Base-by-base conservation (phyloP, 92 coral and sea anemone species). In the Porites rus region DNA sequence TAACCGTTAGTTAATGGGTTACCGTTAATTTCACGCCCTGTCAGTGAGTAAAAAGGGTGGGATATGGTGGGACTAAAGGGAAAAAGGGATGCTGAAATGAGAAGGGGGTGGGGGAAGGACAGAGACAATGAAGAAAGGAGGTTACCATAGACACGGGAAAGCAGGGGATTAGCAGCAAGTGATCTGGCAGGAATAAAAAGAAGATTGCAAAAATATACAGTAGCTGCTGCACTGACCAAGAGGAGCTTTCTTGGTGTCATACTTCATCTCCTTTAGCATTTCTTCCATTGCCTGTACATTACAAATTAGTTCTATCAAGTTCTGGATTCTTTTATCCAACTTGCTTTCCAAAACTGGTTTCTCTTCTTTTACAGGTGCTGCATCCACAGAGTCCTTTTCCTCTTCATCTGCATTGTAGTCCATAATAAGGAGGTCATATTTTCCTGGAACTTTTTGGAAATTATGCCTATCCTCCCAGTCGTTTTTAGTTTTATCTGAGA, bases 201-300 rank as follows among this genome's bases (percentile, higher is more conserved):
- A 56, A 56, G 16, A 56, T 10, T 56, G 17, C 11, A 56, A 56
- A 10, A 56, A 10, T 54, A 14, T 56, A 14, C 60, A 9, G 11
- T 56, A 71, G 9, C 7, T 60, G 3, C 21, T 11, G 10, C 8
- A 72, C 91, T 86, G 64, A 97, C 99, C 99, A 60, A 97, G 93
- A 12, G 99, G 99, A 1, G 99, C 95, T 82, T 97, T 97, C 65
- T 95, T 95, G 3, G 96, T 93, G 69, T 97, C 99, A 77, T 95
- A 97, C 75, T 95, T 95, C 99, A 97, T 97, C 69, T 97, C 99
- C 71, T 97, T 97, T 65, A 97, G 81, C 91, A 93, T 87, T 52
- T 97, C 98, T 81, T 97, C 99, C 99, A 97, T 97, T 74, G 95
- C 98, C 80, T 92, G 92, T 10, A 97, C 89, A 80, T 95, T 93